Evolutionary conservation across 2,797 vertebrate genomes (phyloP).

Genomic region (Masticophis lateralis): DNA sequence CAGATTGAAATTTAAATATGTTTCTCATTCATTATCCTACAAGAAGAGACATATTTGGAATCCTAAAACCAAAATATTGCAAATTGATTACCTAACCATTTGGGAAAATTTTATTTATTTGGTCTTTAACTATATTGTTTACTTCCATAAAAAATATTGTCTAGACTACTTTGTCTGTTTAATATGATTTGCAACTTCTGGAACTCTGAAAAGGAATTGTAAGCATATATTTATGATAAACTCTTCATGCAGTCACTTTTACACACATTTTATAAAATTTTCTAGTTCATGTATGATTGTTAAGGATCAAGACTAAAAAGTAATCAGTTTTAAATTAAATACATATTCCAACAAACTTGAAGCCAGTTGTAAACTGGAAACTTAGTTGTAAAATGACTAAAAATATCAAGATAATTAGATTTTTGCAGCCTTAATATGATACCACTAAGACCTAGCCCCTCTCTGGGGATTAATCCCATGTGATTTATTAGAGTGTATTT

Average conservation of each 20-base stretch:
- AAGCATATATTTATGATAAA: not conserved
- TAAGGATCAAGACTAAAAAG: not conserved
- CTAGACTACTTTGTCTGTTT: not conserved
- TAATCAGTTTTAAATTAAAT: not conserved
- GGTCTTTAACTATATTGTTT: not conserved
- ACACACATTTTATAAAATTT: not conserved
- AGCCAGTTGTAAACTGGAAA: not conserved
- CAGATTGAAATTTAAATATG: not conserved
- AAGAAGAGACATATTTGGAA: not conserved
- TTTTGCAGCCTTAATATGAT: not conserved
- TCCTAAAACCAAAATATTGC: not conserved
- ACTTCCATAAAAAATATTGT: not conserved
- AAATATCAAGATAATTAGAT: not conserved
- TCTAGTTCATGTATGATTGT: not conserved
- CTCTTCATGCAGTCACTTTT: not conserved
- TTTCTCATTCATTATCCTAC: not conserved
- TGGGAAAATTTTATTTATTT: not conserved
- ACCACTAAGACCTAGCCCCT: not conserved
- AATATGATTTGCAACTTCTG: not conserved
- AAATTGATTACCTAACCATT: not conserved
- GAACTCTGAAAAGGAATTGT: not conserved
- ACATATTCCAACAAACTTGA: not conserved
- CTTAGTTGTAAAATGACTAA: not conserved
- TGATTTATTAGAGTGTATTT: not conserved
- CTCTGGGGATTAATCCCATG: not conserved